phyloP scores from a whole-genome alignment of 2,797 vertebrate species.

The Chelon labrosus region DNA sequence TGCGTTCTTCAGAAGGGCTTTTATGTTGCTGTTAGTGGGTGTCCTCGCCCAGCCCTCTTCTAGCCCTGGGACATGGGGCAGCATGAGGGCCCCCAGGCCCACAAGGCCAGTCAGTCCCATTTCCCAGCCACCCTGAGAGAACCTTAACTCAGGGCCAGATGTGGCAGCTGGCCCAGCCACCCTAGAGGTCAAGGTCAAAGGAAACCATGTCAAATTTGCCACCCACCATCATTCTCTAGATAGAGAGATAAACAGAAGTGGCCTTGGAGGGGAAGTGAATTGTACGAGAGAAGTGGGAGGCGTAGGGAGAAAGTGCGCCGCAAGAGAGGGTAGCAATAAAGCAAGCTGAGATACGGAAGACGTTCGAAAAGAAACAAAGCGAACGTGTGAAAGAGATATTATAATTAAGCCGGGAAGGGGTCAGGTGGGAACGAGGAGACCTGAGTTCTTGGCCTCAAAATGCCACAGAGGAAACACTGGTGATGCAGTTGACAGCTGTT shows the following conservation, averaged over 20 bases:
- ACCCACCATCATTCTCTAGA: slow-evolving; percentile 80
- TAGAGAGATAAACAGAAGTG: slow-evolving; percentile 70
- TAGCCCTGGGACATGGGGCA: slow-evolving; percentile 67
- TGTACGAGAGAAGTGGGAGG: slow-evolving; percentile 30
- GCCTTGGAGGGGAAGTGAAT: slow-evolving; percentile 49
- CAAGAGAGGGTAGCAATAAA: slow-evolving; percentile 36
- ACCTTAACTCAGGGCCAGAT: slow-evolving; percentile 83
- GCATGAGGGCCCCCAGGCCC: slow-evolving; percentile 66
- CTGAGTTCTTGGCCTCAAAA: slow-evolving; percentile 50
- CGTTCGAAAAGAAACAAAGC: slow-evolving; percentile 34
- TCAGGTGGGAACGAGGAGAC: slow-evolving; percentile 36
- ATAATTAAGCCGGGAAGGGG: slow-evolving; percentile 44
- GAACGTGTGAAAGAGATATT: slow-evolving; percentile 50
- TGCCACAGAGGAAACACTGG: slow-evolving; percentile 70
- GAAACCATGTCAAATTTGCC: slow-evolving; percentile 84
- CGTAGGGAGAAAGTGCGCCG: slow-evolving; percentile 9
- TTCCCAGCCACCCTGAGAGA: slow-evolving; percentile 81
- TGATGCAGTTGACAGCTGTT: slow-evolving; percentile 77
- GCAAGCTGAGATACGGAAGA: slow-evolving; percentile 22
- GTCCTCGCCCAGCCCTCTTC: slow-evolving; percentile 62
- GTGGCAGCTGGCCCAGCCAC: slow-evolving; percentile 82
- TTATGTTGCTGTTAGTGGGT: slow-evolving; percentile 77
- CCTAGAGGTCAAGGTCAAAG: slow-evolving; percentile 86
- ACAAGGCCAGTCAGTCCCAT: slow-evolving; percentile 74
- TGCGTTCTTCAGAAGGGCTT: slow-evolving; percentile 72